Base-by-base conservation (phyloP, 2,797 vertebrate species). In the Sylvilagus floridanus region DNA sequence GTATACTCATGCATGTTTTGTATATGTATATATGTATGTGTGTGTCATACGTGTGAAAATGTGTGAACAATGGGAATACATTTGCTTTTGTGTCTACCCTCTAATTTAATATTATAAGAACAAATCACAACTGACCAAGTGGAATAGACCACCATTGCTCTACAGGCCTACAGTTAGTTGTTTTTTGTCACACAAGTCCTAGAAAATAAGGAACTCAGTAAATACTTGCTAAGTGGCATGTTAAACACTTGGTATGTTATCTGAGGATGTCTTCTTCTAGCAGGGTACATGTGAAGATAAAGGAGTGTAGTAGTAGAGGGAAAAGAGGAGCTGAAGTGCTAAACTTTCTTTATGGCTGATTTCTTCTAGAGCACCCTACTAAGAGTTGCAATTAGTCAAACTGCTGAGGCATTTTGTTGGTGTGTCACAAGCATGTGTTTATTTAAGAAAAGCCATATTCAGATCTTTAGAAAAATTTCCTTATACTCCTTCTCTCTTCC, bases 311-410 rank as follows among this genome's bases (percentile, higher is more conserved):
- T 52, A 21, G 4, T 32, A 42, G 1, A 47, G 71, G 57, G 24
- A 26, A 69, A 19, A 72, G 11, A 65, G 62, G 91, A 52, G 9
- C 42, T 93, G 69, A 54, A 69, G 82, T 52, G 9, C 42, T 93
- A 65, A 54, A 69, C 88, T 91, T 95, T 92, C 68, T 52, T 95
- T 92, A 72, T 32, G 5, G 7, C 85, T 91, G 28, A 7, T 73
- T 95, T 94, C 47, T 91, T 16, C 5, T 86, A 83, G n/a, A 94
- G 81, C 22, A 35, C 83, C 11, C 42, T 35, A 62, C 35, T 4
- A 79, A 73, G 7, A 30, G 77, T 3, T 84, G 28, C 1, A 90
- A 90, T 96, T 94, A 95, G 22, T 83, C 71, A 89, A 72, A 91
- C 42, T 37, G 87, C 19, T 79, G 32, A 95, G 90, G 37, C 42